Evolutionary conservation across 2,888 invertebrate genomes (phyloP).

Genomic region (Entomobrya proxima): DNA sequence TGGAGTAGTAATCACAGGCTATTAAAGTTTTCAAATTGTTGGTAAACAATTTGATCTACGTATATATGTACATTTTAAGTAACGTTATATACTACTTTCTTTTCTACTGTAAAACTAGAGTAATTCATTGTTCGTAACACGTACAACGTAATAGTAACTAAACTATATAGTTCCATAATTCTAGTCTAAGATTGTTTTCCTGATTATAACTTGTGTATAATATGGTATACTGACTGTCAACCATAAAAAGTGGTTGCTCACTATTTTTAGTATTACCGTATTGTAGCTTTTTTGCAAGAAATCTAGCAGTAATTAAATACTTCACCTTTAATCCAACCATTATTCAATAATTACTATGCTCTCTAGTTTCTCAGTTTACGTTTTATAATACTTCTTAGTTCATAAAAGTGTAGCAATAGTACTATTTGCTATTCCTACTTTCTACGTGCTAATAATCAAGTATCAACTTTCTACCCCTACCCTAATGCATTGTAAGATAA

Average conservation of each 20-base stretch:
- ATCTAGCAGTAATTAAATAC: not conserved
- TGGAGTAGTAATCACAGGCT: conserved; percentile 63
- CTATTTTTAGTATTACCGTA: not conserved
- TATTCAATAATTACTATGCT: no score
- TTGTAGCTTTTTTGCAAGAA: no score
- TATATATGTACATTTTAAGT: conserved; percentile 17
- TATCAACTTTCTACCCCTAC: not conserved
- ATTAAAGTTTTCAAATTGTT: conserved; percentile 48
- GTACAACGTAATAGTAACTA: not conserved
- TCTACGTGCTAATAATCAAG: not conserved
- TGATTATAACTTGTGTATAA: conserved; percentile 13
- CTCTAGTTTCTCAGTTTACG: conserved; percentile 34
- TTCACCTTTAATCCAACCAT: not conserved
- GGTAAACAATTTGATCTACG: conserved; percentile 32
- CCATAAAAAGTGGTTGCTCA: conserved; percentile 6
- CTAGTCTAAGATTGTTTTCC: conserved; percentile 3
- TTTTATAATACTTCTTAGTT: conserved; percentile 31
- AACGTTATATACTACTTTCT: not conserved
- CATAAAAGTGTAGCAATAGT: conserved; percentile 27
- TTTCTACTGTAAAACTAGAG: not conserved
- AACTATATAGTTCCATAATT: not conserved
- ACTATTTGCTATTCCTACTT: not conserved
- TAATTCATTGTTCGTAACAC: not conserved
- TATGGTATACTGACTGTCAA: conserved; percentile 12
- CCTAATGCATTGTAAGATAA: not conserved